Evolutionary conservation across 2,888 invertebrate species (phyloP).

Genomic region (Calephelis perditalis): DNA sequence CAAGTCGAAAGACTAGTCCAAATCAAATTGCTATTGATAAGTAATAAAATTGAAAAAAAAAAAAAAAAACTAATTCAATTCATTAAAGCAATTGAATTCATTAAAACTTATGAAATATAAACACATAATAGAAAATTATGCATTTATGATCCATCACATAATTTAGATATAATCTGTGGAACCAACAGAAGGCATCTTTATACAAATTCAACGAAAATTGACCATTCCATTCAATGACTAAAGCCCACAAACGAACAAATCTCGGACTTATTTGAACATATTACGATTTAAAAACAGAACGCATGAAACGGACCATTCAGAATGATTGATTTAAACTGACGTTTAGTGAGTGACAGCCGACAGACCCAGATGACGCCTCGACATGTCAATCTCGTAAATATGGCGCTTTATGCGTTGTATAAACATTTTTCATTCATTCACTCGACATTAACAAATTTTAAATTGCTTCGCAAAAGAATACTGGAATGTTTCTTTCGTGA

Average conservation of each 20-base stretch:
- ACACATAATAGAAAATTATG: not conserved
- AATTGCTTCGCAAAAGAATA: slow-evolving; percentile 11
- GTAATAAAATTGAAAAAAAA: no score
- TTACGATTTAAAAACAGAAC: slow-evolving; percentile 14
- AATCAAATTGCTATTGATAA: no score
- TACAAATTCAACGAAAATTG: slow-evolving; percentile 26
- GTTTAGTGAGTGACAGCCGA: slow-evolving; percentile 38
- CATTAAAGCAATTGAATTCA: no score
- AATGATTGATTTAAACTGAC: slow-evolving; percentile 44
- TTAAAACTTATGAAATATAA: not conserved
- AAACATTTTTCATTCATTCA: slow-evolving; percentile 28
- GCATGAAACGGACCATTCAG: slow-evolving; percentile 22
- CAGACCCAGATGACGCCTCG: slow-evolving; percentile 31
- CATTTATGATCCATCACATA: not conserved
- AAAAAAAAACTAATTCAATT: no score
- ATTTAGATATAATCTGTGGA: not conserved
- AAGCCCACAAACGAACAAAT: slow-evolving; percentile 9
- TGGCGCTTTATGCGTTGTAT: slow-evolving; percentile 35
- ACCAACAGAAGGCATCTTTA: slow-evolving; percentile 26
- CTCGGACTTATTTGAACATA: slow-evolving; percentile 18
- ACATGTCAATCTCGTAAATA: slow-evolving; percentile 41
- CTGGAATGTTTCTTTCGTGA: not conserved
- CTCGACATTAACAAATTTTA: slow-evolving; percentile 19
- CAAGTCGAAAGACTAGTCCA: no score
- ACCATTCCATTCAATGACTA: slow-evolving; percentile 19